Conservation (phyloP, 2,888 invertebrate genomes). For the Mimachlamys varia region DNA sequence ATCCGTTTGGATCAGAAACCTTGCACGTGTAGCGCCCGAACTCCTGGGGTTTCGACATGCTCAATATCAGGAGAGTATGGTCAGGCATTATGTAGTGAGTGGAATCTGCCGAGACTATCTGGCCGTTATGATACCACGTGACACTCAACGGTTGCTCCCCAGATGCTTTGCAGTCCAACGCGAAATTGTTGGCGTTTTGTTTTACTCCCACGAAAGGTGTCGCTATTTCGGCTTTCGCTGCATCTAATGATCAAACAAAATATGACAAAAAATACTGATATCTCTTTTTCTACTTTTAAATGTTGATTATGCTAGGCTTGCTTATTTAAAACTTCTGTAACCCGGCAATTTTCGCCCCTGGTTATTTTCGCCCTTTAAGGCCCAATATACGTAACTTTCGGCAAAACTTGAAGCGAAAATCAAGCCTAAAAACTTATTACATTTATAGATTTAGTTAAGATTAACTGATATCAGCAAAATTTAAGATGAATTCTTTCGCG, state of each 20-base stretch:
- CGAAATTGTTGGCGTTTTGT: constrained; percentile 52
- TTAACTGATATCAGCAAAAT: too few relatives aligned
- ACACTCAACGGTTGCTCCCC: constrained; percentile 59
- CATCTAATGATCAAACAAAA: constrained; percentile 45
- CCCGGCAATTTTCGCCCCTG: too few relatives aligned
- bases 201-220: constrained; percentile 49
- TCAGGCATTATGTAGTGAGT: constrained; percentile 55
- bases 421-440: too few relatives aligned
- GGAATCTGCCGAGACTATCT: constrained; percentile 46
- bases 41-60: constrained; percentile 52
- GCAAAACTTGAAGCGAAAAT: too few relatives aligned
- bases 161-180: constrained; percentile 55
- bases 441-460: too few relatives aligned
- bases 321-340: too few relatives aligned
- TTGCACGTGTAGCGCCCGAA: constrained; percentile 58
- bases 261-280: too few relatives aligned
- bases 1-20: constrained; percentile 56
- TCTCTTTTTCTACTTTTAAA: too few relatives aligned
- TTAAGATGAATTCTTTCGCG: too few relatives aligned
- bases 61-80: constrained; percentile 57
- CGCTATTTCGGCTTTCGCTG: constrained; percentile 52
- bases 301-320: too few relatives aligned
- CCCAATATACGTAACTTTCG: too few relatives aligned
- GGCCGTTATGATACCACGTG: constrained; percentile 59
- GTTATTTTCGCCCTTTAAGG: too few relatives aligned